Evolutionary conservation across 30 jellyfish, hydroid and myxozoan species (phyloP), one percentile per base, ranked within the genome.

Genomic region (Sanderia malayensis): DNA sequence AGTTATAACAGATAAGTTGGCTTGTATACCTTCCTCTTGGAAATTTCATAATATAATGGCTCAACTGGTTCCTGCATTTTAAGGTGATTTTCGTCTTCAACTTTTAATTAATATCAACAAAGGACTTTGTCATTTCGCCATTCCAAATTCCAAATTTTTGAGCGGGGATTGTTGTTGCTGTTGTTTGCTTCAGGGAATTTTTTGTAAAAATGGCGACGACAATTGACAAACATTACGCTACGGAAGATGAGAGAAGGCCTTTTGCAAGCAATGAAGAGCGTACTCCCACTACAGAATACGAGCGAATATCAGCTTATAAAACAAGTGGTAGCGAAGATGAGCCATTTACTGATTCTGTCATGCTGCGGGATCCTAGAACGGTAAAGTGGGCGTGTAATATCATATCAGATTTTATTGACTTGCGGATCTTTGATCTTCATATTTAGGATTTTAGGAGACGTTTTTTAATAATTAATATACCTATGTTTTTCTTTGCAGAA

Each of bases 301-400:
- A 61, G 25, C 34, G 88, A 62, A 62, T 76, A 22, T 67, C 88
- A 27, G 61, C 53, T 20, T 80, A 70, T 4, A 76, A 62, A 31
- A 31, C 88, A 25, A 76, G 88, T 28, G 61, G 47, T 15, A 76
- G 88, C 26, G 88, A 76, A 28, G 22, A 75, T 23, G 73, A 76
- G 75, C 88, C 88, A 29, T 76, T 34, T 46, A 76, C 88, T 15
- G 88, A 76, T 11, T 76, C 88, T 10, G 73, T 33, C 22, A 76
- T 76, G 80, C 80, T 76, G 65, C 44, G 88, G 44, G 80, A 76
- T 55, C 88, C 88, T 19, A 61, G 73, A 76, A 76, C 70, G 88
- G 88, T 76, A 31, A 20, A 32, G n/a, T n/a, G n/a, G n/a, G n/a
- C n/a, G n/a, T n/a, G n/a, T n/a, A n/a, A n/a, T n/a, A n/a, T n/a